Evolutionary conservation across 2,113 vertebrate species (phyloP).

Genomic region (Nipponia nippon): DNA sequence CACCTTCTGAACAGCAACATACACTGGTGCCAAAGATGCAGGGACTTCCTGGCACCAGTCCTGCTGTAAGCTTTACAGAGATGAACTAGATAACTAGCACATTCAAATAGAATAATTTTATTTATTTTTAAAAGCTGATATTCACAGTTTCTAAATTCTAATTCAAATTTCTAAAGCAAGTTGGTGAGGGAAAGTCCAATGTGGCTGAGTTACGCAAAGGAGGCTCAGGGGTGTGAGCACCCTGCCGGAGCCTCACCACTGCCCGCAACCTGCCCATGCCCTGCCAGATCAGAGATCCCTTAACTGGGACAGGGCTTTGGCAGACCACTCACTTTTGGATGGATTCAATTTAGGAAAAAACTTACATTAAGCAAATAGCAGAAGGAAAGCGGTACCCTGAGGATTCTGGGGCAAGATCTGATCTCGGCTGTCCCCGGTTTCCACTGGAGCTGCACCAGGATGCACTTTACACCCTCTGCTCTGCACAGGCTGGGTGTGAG

Average conservation of each 20-base stretch:
- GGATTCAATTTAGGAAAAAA: background rate
- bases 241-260: background rate
- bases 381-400: background rate
- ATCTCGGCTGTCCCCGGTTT: background rate
- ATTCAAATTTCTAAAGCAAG: background rate
- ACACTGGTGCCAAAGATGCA: background rate
- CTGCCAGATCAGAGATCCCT: background rate
- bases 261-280: background rate
- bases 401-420: background rate
- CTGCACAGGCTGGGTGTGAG: background rate
- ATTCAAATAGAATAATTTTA: background rate
- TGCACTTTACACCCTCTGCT: background rate
- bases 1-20: background rate
- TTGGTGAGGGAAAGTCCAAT: background rate
- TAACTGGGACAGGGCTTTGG: background rate
- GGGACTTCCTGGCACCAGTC: background rate
- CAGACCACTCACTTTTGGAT: background rate
- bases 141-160: background rate
- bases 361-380: background rate
- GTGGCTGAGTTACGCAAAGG: rapidly evolving
- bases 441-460: background rate
- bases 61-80: background rate
- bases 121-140: background rate
- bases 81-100: background rate
- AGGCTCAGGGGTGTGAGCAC: background rate